A percentile compares a stretch with the other conserved stretches of the same genome.
phyloP scores from a whole-genome alignment of 2,888 invertebrate genomes.

The Harpagoxenus sublaevis region DNA sequence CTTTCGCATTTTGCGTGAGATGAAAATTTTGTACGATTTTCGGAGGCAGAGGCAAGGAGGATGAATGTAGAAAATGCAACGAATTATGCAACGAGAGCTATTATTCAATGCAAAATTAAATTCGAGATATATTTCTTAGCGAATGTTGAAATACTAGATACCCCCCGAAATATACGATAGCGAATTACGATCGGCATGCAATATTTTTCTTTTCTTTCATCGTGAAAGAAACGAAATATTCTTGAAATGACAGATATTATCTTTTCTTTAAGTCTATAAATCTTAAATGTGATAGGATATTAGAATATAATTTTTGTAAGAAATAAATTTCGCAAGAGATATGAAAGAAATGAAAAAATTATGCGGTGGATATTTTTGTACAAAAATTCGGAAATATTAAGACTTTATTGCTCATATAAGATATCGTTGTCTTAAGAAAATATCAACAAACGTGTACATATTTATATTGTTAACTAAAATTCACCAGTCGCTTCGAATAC shows the following conservation, averaged over 20 bases:
- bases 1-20: neutral
- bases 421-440: neutral
- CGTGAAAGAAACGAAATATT: neutral
- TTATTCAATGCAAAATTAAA: neutral
- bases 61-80: neutral
- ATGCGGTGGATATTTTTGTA: neutral
- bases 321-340: neutral
- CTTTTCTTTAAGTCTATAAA: neutral
- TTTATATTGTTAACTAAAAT: neutral
- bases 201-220: too few species aligned
- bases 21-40: neutral
- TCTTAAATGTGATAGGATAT: neutral
- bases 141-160: neutral
- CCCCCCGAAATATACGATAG: neutral
- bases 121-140: neutral
- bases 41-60: neutral
- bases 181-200: too few species aligned
- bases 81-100: neutral
- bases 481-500: neutral
- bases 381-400: neutral
- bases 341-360: neutral
- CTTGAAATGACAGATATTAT: neutral
- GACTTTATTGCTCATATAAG: conserved; percentile 6
- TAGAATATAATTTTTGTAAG: neutral
- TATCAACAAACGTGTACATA: neutral